Base-by-base conservation (phyloP, 2,888 invertebrate genomes). In the Mesochorus sp. region DNA sequence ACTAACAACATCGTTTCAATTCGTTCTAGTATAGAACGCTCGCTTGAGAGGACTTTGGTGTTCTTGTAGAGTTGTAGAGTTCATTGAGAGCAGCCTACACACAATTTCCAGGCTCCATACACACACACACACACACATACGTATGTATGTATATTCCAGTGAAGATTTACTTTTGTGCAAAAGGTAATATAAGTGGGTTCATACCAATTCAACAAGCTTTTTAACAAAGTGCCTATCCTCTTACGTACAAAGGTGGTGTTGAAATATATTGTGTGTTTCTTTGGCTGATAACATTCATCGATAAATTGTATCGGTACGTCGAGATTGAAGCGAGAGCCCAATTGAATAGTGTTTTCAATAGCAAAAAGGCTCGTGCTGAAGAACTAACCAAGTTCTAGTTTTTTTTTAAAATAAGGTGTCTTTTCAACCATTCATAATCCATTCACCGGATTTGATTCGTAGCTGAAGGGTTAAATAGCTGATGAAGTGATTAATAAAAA, bases 1-100 rank as follows among this genome's bases (percentile, higher is more conserved):
- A 81, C 79, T 80, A 84, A 80, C 81, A 83, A 81, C 68, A 75
- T 55, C 75, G 79, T 80, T 82, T 82, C 80, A 83, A 84, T 84
- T 84, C 79, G 78, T 84, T 84, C 72, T 53, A 57, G 64, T 68
- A 51, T 51, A 57, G 49, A 82, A 81, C 81, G 76, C 57, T 64
- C 64, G 57, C 57, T 51, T n/a, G 10, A 66, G 77, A 61, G 34
- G 55, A 77, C 53, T 68, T 57, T 26, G 10, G 34, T 21, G 12
- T 68, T 77, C 62, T 44, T 59, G 51, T 31, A 24, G 53, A 77
- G 75, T 80, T 80, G 51, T 64, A 74, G 66, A 76, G 62, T 37
- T 61, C 72, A 73, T 68, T 61, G 47, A 24, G n/a, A n/a, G 51
- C 17, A 66, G 34, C 24, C 49, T 26, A 34, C 55, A 55, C 42